phyloP scores from a whole-genome alignment of 2,888 invertebrate genomes.

The Thecophora atra region DNA sequence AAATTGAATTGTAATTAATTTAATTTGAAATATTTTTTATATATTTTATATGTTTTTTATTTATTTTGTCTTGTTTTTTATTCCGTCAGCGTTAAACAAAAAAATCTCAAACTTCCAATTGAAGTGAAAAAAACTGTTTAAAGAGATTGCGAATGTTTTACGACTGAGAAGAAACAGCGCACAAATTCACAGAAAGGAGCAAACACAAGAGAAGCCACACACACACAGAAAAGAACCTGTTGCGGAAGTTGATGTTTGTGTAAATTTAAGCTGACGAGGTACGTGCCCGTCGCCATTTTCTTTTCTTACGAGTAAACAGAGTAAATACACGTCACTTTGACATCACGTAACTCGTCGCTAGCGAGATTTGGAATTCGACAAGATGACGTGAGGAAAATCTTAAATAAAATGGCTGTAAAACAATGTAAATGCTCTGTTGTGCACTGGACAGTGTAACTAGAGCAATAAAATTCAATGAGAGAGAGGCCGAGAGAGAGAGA shows the following conservation, averaged over 20 bases:
- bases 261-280: conserved; percentile 14
- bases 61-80: neutral
- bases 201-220: neutral
- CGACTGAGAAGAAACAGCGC: neutral
- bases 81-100: neutral
- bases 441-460: too few relatives aligned
- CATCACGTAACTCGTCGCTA: conserved; percentile 23
- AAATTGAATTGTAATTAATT: too few relatives aligned
- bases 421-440: too few relatives aligned
- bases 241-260: conserved; percentile 19
- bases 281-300: conserved; percentile 29
- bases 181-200: neutral
- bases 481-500: conserved; percentile 11
- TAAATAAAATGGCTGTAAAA: neutral
- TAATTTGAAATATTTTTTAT: neutral
- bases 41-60: neutral
- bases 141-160: neutral
- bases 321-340: neutral
- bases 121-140: neutral
- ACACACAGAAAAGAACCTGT: conserved; percentile 29
- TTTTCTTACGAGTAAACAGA: neutral
- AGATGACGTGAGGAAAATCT: neutral
- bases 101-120: neutral
- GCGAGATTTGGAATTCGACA: conserved; percentile 15
- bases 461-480: neutral